Evolutionary conservation across 2,113 vertebrate genomes (phyloP).

Genomic region (Trichomycterus rosablanca): DNA sequence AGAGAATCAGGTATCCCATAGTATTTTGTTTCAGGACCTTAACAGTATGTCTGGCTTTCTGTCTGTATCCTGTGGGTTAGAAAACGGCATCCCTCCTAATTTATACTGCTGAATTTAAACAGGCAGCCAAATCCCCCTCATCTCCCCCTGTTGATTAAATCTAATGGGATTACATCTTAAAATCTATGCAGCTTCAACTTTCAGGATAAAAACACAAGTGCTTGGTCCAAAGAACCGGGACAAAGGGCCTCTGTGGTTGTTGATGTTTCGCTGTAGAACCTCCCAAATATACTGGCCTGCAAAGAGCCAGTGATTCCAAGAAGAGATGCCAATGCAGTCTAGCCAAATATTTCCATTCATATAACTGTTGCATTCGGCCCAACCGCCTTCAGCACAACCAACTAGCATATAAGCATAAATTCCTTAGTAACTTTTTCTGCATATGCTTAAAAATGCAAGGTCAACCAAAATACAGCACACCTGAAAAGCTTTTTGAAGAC

Average conservation of each 20-base stretch:
- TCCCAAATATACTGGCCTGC: conserved; percentile 8
- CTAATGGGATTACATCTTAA: conserved; percentile 16
- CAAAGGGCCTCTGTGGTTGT: conserved; percentile 25
- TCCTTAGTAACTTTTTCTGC: no score
- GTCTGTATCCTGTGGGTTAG: background rate
- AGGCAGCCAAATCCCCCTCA: conserved; percentile 11
- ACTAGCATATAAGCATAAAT: background rate
- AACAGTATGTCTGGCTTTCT: background rate
- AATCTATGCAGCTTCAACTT: conserved; percentile 1
- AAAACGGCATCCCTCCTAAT: background rate
- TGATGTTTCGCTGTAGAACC: conserved; percentile 16
- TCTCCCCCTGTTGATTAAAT: conserved; percentile 22
- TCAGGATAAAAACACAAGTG: conserved; percentile 9
- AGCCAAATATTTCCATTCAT: background rate
- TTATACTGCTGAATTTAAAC: conserved; percentile 7
- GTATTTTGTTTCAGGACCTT: conserved; percentile 14
- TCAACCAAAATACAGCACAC: no score
- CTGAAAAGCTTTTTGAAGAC: no score
- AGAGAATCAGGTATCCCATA: background rate
- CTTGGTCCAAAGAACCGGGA: conserved; percentile 6
- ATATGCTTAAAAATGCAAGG: no score
- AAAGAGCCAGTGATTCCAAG: background rate
- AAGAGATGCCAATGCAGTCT: background rate
- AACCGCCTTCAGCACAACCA: background rate
- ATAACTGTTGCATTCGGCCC: background rate